Evolutionary conservation across 1,140 invertebrate species (phyloP), one percentile per base, ranked within the genome.

Genomic region (Papilio aristodemus): DNA sequence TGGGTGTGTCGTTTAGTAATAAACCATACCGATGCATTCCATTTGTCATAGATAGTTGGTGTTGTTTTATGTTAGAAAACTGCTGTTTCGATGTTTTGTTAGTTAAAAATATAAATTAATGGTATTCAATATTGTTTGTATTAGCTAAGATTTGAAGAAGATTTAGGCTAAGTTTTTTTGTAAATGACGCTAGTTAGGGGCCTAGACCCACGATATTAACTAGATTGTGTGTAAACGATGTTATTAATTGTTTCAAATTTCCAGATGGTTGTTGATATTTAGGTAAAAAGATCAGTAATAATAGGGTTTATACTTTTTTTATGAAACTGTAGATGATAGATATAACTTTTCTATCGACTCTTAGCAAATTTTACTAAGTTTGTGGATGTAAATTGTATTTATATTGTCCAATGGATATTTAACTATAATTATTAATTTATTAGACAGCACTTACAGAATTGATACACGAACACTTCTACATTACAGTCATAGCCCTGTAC

Each of bases 241-340:
- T 76, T 73, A 75, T 76, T 79, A 77, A 76, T 78, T 54, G 54
- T 86, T 90, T 87, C 72, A 89, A 86, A 78, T 87, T 90, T 85
- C 83, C 89, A 91, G 87, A 87, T 86, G 84, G 85, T 91, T 89
- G 83, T 89, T 87, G 81, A 87, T 89, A 82, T 86, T 87, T 89
- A 87, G 86, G 87, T 91, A 89, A 89, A 76, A 82, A 79, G 81
- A 83, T 83, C 77, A 87, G 79, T 88, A 82, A 78, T 84, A 80
- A 85, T 85, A 75, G 74, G 74, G 76, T 37, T 41, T 66, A 39
- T 67, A 50, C n/a, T n/a, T 68, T 72, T 69, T 64, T 72, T 66
- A 69, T 69, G 41, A 57, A 69, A 66, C 57, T 72, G 71, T 72
- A 72, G 71, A 38, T 32, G 3, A 66, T 66, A 50, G 63, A 50